Base-by-base conservation (phyloP, 1,140 invertebrate genomes). In the Pseudobourletiella spinata region DNA sequence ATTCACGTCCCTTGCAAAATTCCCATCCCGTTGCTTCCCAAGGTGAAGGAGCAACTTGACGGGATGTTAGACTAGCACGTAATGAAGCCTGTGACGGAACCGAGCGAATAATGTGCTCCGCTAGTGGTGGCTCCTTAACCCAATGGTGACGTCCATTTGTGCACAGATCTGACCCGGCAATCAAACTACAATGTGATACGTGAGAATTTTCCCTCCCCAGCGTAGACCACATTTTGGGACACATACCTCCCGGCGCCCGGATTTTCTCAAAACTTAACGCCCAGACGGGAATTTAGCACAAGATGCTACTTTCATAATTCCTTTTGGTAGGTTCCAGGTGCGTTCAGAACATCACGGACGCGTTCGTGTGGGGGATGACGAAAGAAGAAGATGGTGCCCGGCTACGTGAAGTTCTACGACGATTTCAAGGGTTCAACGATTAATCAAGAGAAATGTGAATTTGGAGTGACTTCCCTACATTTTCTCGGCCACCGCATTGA, bases 281-380 rank as follows among this genome's bases (percentile, higher is more conserved):
- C 1, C 61, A 69, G 44, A 61, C 70, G 32, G 59, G 59, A 65
- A 42, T n/a, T 48, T 63, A 48, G 59, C 64, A 63, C 29, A 29
- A 59, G 16, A 18, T 14, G 76, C 75, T 2, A 74, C 74, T 0
- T 65, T 75, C 55, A 66, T 68, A 26, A 72, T 67, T 8, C 66
- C 70, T 20, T 73, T 70, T 55, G 74, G 75, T 0, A 66, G 76
- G 0, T 77, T 73, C 42, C 73, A 75, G 57, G 48, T 68, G 74
- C 44, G 68, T 74, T 0, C 39, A 64, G 35, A 43, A 69, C 18
- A 81, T 79, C 63, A 58, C 82, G 0, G 81, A 83, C 66, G 74
- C 83, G 25, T 69, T 82, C 1, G 68, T 82, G 3, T 77, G 71
- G 32, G 76, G 72, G 0, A 59, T 43, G n/a, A 55, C 20, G n/a